Evolutionary conservation across 2,888 invertebrate species (phyloP), one percentile per base, ranked within the genome.

Genomic region (Drosophila rellima): DNA sequence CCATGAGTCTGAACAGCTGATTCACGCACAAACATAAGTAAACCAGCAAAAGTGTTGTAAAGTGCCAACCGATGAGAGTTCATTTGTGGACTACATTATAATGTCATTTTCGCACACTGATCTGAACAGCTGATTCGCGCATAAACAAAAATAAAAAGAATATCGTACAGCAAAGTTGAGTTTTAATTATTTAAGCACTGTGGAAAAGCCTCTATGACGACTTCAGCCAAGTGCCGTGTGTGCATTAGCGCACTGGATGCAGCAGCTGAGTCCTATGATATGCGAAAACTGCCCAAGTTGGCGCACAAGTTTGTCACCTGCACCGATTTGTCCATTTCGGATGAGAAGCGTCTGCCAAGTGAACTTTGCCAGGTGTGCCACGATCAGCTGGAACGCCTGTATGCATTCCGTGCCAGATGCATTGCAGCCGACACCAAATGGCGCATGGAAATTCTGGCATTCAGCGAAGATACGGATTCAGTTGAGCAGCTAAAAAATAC

Each of bases 261-360:
- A 5, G 2, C 50, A 0, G 26, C 52, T 2, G 35, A 17, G 5
- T 39, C 20, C n/a, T 87, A 69, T n/a, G 82, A 84, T 23, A 56
- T 87, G 60, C 67, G 77, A 1, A 57, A 79, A 3, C 70, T 75
- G 4, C 59, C 75, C 0, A 73, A 80, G 13, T 50, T 91, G 26
- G 82, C 75, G 11, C 74, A 78, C 8, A 91, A 91, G 62, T 79
- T 91, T 18, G 71, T 65, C 4, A 52, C 68, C 1, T 91, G 90
- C 64, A 88, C 90, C 0, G 72, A 79, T 7, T 40, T 89, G 29
- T 52, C 59, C 0, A 70, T 89, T 0, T 33, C 50, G 8, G 80
- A 66, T 15, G 74, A 66, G 26, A 17, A 57, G 7, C 35, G 63
- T 0, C 8, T 88, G 26, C 79, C 88, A 13, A 84, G 68, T 20